Percentiles rank a stretch among this genome's conserved stretches.
Conservation (phyloP, 2,113 vertebrate species). For the Lepus americanus region DNA sequence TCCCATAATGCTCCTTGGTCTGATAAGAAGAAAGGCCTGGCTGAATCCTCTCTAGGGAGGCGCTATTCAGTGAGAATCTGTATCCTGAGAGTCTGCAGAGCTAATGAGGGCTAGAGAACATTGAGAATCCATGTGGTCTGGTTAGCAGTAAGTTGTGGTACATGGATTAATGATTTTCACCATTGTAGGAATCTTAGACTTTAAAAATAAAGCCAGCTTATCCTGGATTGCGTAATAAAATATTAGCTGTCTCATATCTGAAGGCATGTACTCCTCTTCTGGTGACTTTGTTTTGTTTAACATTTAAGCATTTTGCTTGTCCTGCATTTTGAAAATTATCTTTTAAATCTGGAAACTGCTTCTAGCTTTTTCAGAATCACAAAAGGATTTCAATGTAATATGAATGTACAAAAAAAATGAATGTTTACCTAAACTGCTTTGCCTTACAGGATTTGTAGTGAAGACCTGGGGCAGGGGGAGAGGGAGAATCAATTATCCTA, state of each 20-base stretch:
- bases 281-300: background rate
- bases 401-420: slow-evolving; percentile 25
- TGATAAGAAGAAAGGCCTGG: background rate
- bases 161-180: background rate
- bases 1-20: accelerated
- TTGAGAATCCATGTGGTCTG: background rate
- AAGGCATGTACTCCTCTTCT: background rate
- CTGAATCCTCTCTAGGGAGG: background rate
- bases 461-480: background rate
- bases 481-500: background rate
- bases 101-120: background rate
- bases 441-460: background rate
- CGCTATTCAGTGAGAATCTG: background rate
- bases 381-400: slow-evolving; percentile 32
- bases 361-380: slow-evolving; percentile 1
- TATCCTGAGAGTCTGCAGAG: background rate
- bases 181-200: background rate
- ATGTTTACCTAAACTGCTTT: slow-evolving; percentile 6
- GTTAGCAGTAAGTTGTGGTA: background rate
- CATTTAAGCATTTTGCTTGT: slow-evolving; percentile 27
- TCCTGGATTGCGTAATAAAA: background rate
- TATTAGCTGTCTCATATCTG: background rate
- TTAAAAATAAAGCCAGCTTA: background rate
- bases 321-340: slow-evolving; percentile 14
- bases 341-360: slow-evolving; percentile 37